A percentile compares a stretch with the other conserved stretches of the same genome.
phyloP scores from a whole-genome alignment of 1,140 invertebrate genomes.

The Helicoverpa zea region DNA sequence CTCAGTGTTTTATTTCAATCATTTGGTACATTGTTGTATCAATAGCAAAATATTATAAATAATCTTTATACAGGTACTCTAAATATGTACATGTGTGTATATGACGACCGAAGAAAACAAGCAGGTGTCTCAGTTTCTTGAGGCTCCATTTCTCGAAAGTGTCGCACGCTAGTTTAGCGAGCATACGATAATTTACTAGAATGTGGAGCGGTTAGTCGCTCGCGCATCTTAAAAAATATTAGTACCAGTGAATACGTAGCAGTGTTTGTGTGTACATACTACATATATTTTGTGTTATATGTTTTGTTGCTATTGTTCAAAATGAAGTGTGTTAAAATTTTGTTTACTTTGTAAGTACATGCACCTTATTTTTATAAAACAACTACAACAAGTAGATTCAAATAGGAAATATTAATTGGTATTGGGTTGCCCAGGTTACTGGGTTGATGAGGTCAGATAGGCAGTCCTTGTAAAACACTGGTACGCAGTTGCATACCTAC shows the following conservation, averaged over 20 bases:
- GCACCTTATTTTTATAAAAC: background rate
- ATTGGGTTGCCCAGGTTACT: no score
- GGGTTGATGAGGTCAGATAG: no score
- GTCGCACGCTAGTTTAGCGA: slow-evolving; percentile 57
- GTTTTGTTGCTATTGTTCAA: background rate
- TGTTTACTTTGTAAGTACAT: slow-evolving; percentile 60
- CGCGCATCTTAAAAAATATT: slow-evolving; percentile 56
- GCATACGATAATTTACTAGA: slow-evolving; percentile 59
- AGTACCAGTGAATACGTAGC: slow-evolving; percentile 14
- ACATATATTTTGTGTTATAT: slow-evolving; percentile 33
- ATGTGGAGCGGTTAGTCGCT: slow-evolving; percentile 46
- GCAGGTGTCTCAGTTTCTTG: background rate
- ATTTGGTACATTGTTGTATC: no score
- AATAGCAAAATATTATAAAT: no score
- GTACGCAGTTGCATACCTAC: no score
- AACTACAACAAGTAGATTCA: background rate
- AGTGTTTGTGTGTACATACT: slow-evolving; percentile 45
- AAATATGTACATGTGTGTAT: no score
- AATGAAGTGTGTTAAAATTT: slow-evolving; percentile 56
- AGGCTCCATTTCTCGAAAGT: background rate
- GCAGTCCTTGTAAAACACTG: no score
- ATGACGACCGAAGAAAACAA: no score
- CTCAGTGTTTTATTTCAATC: no score
- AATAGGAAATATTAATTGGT: no score
- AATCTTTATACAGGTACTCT: no score